Evolutionary conservation across 2,797 vertebrate species (phyloP).

Genomic region (Morus bassanus): DNA sequence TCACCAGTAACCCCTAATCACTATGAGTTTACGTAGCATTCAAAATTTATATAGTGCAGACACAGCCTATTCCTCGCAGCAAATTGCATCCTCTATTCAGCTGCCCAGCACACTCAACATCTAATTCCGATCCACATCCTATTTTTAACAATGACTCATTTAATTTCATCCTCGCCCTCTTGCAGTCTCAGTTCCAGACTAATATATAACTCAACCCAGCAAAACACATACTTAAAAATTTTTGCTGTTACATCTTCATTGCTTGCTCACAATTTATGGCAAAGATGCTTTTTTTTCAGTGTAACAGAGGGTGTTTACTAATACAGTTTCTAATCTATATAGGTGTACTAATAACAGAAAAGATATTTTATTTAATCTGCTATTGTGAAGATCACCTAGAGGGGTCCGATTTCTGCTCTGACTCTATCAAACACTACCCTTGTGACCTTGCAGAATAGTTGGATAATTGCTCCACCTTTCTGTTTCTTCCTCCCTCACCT

Average conservation of each 20-base stretch:
- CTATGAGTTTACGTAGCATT: fast-evolving
- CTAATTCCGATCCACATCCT: slow-evolving; percentile 5
- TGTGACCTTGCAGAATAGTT: neutral
- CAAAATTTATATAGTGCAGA: neutral
- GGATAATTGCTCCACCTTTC: neutral
- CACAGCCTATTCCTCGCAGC: neutral
- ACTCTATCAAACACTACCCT: neutral
- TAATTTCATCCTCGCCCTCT: slow-evolving; percentile 18
- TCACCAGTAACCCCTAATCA: neutral
- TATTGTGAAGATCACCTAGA: neutral
- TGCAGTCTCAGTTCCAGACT: neutral
- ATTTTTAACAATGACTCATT: slow-evolving; percentile 51
- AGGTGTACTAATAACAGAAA: neutral
- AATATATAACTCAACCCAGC: neutral
- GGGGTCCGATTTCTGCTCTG: neutral
- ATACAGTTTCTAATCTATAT: neutral
- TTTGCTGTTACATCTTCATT: neutral
- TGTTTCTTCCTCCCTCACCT: neutral
- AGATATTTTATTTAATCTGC: neutral
- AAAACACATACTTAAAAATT: neutral
- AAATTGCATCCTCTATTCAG: neutral
- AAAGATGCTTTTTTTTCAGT: neutral
- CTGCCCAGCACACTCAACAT: neutral
- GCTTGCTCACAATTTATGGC: neutral
- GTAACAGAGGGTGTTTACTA: neutral